Conservation (phyloP, 2,113 vertebrate species). For the Neotoma lepida region DNA sequence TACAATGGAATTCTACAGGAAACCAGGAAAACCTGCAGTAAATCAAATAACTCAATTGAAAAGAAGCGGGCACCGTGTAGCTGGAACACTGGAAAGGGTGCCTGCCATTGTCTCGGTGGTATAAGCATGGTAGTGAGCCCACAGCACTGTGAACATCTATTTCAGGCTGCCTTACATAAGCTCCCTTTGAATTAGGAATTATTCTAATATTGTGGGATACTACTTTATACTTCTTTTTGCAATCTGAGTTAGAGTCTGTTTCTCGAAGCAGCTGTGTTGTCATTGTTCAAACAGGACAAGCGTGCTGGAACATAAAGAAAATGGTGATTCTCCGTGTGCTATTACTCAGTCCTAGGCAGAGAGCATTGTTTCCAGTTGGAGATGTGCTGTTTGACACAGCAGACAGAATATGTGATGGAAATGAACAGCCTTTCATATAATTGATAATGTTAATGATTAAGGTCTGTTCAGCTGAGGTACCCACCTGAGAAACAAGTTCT, state of each 20-base stretch:
- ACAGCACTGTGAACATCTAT: slow-evolving; percentile 7
- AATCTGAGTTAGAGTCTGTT: slow-evolving; percentile 39
- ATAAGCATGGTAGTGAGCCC: slow-evolving; percentile 13
- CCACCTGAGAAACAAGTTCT: slow-evolving; percentile 23
- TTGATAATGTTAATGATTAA: slow-evolving; percentile 17
- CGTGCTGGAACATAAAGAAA: slow-evolving; percentile 3
- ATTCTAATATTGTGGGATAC: slow-evolving; percentile 19
- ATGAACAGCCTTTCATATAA: neutral
- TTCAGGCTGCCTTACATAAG: slow-evolving; percentile 54
- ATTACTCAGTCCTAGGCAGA: neutral
- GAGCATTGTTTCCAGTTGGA: slow-evolving; percentile 28
- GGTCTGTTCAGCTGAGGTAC: neutral
- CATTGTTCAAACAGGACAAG: slow-evolving; percentile 55
- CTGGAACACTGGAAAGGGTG: slow-evolving; percentile 24
- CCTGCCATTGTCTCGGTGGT: slow-evolving; percentile 41
- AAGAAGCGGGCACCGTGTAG: slow-evolving; percentile 51
- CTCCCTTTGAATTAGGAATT: slow-evolving; percentile 49
- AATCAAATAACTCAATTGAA: slow-evolving; percentile 46
- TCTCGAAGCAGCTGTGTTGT: slow-evolving; percentile 50
- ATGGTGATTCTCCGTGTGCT: slow-evolving; percentile 28
- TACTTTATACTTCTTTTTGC: neutral
- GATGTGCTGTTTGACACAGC: slow-evolving; percentile 39
- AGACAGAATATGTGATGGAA: neutral
- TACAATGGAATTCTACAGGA: slow-evolving; percentile 59
- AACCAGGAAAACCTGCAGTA: slow-evolving; percentile 57